Evolutionary conservation across 2,797 vertebrate genomes (phyloP).

Genomic region (Diplodus puntazzo): DNA sequence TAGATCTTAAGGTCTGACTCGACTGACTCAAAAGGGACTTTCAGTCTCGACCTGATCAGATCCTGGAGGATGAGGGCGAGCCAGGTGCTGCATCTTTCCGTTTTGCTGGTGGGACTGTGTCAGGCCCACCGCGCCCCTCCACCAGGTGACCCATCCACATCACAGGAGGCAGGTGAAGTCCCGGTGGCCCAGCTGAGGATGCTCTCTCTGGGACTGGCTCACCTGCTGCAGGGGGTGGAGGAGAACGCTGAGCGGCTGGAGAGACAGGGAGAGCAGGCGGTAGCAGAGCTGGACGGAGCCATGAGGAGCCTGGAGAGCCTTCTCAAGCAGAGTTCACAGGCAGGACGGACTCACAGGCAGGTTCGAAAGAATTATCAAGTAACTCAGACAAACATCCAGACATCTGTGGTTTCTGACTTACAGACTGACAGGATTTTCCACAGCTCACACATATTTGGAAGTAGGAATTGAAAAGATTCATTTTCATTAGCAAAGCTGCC

Average conservation of each 20-base stretch:
- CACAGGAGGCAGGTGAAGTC: slow-evolving; percentile 27
- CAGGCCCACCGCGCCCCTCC: neutral
- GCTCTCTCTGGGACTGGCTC: slow-evolving; percentile 63
- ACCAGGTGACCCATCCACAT: neutral
- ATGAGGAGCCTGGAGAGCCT: slow-evolving; percentile 48
- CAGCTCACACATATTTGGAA: neutral
- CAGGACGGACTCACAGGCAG: slow-evolving; percentile 57
- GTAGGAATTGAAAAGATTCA: neutral
- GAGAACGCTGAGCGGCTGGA: slow-evolving; percentile 51
- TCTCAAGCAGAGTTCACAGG: slow-evolving; percentile 28
- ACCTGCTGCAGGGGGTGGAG: slow-evolving; percentile 58
- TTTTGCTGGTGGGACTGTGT: slow-evolving; percentile 51
- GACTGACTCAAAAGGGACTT: neutral
- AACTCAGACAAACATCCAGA: neutral
- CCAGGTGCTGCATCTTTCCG: slow-evolving; percentile 40
- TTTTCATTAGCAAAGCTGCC: neutral
- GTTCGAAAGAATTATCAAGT: slow-evolving; percentile 36
- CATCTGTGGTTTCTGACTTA: neutral
- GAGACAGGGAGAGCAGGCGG: slow-evolving; percentile 38
- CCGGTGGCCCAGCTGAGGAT: slow-evolving; percentile 58
- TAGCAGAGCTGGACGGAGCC: slow-evolving; percentile 41
- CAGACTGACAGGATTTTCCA: neutral
- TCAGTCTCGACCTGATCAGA: neutral
- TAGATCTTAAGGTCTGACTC: neutral
- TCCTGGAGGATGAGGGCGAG: slow-evolving; percentile 38